Percentiles rank a stretch among this genome's conserved stretches.
Evolutionary conservation across 1,140 invertebrate genomes (phyloP).

Genomic region (Lepidurus packardi): DNA sequence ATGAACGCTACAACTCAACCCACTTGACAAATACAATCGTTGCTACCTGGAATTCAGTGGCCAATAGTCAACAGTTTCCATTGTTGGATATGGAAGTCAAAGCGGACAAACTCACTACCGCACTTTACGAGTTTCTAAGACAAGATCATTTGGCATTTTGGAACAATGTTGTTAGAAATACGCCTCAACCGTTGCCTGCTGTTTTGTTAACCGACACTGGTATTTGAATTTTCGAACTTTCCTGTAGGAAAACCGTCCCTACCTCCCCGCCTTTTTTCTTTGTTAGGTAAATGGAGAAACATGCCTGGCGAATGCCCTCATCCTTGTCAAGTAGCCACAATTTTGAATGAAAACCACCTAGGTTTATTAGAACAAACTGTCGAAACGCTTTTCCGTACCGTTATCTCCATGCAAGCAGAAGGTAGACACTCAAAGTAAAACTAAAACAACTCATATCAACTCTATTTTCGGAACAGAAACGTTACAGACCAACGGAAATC

Average conservation of each 20-base stretch:
- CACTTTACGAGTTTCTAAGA: constrained; percentile 32
- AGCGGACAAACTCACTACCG: neutral
- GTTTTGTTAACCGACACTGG: constrained; percentile 48
- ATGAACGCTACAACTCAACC: neutral
- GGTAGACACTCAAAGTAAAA: neutral
- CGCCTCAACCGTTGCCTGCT: constrained; percentile 40
- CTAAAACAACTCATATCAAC: neutral
- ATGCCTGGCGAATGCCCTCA: constrained; percentile 18
- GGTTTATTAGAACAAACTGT: constrained; percentile 34
- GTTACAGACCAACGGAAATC: neutral
- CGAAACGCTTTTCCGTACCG: constrained; percentile 21
- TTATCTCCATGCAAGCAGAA: constrained; percentile 29
- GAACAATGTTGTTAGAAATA: constrained; percentile 30
- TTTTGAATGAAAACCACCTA: constrained; percentile 24
- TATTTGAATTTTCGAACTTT: constrained; percentile 16
- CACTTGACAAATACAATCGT: constrained; percentile 14
- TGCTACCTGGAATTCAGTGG: constrained; percentile 20
- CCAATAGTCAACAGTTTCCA: constrained; percentile 23
- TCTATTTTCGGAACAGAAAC: neutral
- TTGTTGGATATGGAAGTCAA: constrained; percentile 30
- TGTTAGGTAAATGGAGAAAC: constrained; percentile 31
- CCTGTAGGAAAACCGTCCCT: neutral
- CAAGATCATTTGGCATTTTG: constrained; percentile 35
- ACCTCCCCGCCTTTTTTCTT: neutral
- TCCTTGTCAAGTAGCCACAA: constrained; percentile 1